Evolutionary conservation across 2,113 vertebrate genomes (phyloP).

Genomic region (Trogon surrucura): DNA sequence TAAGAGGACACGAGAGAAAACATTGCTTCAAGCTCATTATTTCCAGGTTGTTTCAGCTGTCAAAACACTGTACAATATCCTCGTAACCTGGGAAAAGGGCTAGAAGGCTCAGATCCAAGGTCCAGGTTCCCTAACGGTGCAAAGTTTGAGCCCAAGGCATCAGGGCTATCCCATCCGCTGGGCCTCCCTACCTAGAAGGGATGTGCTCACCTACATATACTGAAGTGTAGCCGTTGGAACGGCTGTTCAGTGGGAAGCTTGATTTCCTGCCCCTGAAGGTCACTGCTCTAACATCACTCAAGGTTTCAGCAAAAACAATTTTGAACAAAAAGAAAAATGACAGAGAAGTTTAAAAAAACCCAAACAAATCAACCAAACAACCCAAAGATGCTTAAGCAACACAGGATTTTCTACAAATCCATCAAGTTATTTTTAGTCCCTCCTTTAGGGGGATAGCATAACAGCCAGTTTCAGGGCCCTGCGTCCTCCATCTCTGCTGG

Average conservation of each 20-base stretch:
- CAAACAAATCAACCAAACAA: background rate
- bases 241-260: background rate
- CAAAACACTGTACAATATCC: background rate
- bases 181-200: background rate
- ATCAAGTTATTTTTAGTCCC: background rate
- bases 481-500: background rate
- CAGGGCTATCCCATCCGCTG: no score
- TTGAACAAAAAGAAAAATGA: background rate
- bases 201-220: background rate
- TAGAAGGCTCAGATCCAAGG: background rate
- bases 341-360: no score
- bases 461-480: background rate
- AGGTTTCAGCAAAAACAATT: background rate
- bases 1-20: background rate
- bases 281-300: background rate
- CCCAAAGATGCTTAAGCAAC: background rate
- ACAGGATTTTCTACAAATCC: background rate
- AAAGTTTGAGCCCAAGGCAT: background rate
- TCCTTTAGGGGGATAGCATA: background rate
- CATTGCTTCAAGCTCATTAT: background rate
- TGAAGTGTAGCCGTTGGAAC: background rate
- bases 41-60: background rate
- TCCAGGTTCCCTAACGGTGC: background rate
- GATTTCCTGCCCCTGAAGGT: background rate
- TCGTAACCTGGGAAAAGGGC: background rate